Conservation (phyloP, 2,113 vertebrate species). For the Gallinago paraguaiae region DNA sequence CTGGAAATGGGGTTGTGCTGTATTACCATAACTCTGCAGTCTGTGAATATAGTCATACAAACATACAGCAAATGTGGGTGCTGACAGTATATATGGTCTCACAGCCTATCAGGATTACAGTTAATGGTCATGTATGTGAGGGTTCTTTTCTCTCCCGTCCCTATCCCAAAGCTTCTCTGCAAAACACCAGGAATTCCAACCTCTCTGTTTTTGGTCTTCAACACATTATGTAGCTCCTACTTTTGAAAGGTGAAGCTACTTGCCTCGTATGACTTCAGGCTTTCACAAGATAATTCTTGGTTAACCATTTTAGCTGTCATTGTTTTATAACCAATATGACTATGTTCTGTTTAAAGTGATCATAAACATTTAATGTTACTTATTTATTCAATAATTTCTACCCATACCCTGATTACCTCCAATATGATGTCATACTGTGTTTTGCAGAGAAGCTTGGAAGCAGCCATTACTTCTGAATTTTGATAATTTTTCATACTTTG, state of each 20-base stretch:
- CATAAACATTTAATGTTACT: background rate
- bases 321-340: background rate
- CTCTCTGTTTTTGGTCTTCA: background rate
- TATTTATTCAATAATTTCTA: background rate
- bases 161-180: background rate
- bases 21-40: background rate
- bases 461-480: background rate
- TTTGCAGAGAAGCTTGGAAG: too few species aligned
- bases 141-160: background rate
- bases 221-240: background rate
- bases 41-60: background rate
- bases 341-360: background rate
- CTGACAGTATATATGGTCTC: background rate
- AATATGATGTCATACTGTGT: background rate
- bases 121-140: too few species aligned
- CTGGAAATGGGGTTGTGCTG: background rate
- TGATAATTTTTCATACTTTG: background rate
- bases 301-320: background rate
- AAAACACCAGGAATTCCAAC: background rate
- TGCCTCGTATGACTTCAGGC: background rate
- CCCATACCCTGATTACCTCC: background rate
- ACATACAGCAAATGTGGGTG: background rate
- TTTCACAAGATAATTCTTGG: background rate
- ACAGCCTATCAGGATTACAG: rapidly evolving
- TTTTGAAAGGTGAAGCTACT: background rate